phyloP scores from a whole-genome alignment of 2,888 invertebrate species.

The Acleris holmiana region DNA sequence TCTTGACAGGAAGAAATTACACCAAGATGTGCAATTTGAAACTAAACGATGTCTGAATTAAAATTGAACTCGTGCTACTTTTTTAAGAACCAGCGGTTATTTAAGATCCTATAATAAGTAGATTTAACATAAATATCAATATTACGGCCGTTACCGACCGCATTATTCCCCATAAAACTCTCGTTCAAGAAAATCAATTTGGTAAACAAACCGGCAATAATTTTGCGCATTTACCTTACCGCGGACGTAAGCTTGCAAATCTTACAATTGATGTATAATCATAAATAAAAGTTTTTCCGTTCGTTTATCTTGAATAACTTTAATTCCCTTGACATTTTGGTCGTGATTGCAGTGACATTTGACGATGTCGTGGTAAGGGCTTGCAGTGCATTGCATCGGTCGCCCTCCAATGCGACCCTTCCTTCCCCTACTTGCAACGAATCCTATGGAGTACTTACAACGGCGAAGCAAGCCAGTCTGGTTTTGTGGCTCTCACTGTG shows the following conservation, averaged over 20 bases:
- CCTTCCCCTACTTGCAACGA: constrained; percentile 71
- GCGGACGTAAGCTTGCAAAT: constrained; percentile 54
- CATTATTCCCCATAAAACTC: constrained; percentile 51
- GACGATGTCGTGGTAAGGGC: constrained; percentile 68
- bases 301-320: constrained; percentile 40
- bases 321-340: constrained; percentile 54
- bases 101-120: constrained; percentile 13
- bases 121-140: constrained; percentile 41
- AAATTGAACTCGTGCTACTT: background rate
- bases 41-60: no score
- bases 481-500: constrained; percentile 78
- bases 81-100: background rate
- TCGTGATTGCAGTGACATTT: constrained; percentile 51
- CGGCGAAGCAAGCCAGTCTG: constrained; percentile 79
- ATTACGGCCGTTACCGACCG: constrained; percentile 51
- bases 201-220: constrained; percentile 61
- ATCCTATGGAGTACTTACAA: constrained; percentile 82
- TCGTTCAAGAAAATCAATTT: constrained; percentile 67
- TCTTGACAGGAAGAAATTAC: no score
- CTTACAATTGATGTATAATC: constrained; percentile 60
- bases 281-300: constrained; percentile 51
- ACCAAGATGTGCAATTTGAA: no score
- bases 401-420: constrained; percentile 81
- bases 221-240: constrained; percentile 62
- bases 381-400: constrained; percentile 68